phyloP scores from a whole-genome alignment of 2,113 vertebrate genomes.

The Cheilinus undulatus region DNA sequence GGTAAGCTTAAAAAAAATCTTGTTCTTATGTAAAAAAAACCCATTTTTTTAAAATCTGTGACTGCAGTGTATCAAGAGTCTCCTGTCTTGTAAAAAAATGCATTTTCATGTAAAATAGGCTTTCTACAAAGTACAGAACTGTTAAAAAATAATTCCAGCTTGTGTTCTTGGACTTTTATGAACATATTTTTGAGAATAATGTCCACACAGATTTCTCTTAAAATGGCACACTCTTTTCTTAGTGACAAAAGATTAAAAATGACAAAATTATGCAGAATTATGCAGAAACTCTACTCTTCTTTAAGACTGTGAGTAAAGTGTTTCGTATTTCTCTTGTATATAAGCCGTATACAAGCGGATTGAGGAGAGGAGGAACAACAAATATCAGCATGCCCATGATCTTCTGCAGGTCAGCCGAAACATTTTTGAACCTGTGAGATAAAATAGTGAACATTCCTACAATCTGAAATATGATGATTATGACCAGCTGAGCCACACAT shows the following conservation, averaged over 20 bases:
- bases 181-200: too few relatives aligned
- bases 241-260: too few relatives aligned
- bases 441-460: constrained; percentile 78
- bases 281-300: constrained; percentile 27
- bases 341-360: constrained; percentile 81
- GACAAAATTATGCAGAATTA: constrained; percentile 23
- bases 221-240: not conserved
- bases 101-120: too few relatives aligned
- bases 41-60: too few relatives aligned
- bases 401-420: constrained; percentile 76
- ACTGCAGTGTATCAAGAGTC: too few relatives aligned
- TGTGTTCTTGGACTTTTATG: too few relatives aligned
- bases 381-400: constrained; percentile 82
- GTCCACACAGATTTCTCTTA: too few relatives aligned
- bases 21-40: too few relatives aligned
- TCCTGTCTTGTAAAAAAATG: too few relatives aligned
- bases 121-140: too few relatives aligned
- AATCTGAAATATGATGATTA: constrained; percentile 79
- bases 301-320: constrained; percentile 59
- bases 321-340: constrained; percentile 77
- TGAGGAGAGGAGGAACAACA: constrained; percentile 78
- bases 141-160: too few relatives aligned
- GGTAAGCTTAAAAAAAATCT: too few relatives aligned
- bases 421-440: constrained; percentile 76
- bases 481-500: constrained; percentile 75